A percentile compares a stretch with the other conserved stretches of the same genome.
Evolutionary conservation across 2,113 vertebrate genomes (phyloP).

Genomic region (Phrynosoma platyrhinos): DNA sequence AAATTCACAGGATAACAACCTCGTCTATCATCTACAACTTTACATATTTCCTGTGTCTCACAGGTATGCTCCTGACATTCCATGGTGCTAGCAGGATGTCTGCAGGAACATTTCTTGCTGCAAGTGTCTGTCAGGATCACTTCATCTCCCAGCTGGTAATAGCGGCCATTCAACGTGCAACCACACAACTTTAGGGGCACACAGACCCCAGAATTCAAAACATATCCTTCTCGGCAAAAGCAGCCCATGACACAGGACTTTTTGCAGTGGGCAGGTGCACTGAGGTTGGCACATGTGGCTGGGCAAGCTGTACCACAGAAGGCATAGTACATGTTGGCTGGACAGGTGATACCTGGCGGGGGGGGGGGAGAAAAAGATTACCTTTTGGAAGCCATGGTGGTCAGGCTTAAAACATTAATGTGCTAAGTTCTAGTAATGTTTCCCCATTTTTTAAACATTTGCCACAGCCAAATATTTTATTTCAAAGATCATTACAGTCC

Average conservation of each 20-base stretch:
- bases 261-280: constrained; percentile 61
- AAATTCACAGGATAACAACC: constrained; percentile 60
- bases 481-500: not conserved
- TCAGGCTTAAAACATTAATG: no score
- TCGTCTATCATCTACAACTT: constrained; percentile 47
- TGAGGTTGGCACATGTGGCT: constrained; percentile 65
- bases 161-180: constrained; percentile 66
- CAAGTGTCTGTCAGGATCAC: constrained; percentile 64
- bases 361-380: not conserved
- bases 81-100: constrained; percentile 44
- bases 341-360: constrained; percentile 52
- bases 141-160: constrained; percentile 67
- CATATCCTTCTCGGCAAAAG: constrained; percentile 64
- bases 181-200: constrained; percentile 69
- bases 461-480: not conserved
- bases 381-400: no score
- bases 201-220: constrained; percentile 66
- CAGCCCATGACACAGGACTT: constrained; percentile 68
- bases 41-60: constrained; percentile 33
- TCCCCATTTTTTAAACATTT: not conserved
- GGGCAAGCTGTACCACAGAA: constrained; percentile 64
- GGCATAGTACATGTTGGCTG: constrained; percentile 76
- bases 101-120: constrained; percentile 64
- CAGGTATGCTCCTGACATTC: constrained; percentile 58
- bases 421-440: not conserved